These are phyloP conservation scores for Suncus etruscus DNA, from an alignment of 2,113 vertebrate genomes.

Conservation along the genomic window DNA sequence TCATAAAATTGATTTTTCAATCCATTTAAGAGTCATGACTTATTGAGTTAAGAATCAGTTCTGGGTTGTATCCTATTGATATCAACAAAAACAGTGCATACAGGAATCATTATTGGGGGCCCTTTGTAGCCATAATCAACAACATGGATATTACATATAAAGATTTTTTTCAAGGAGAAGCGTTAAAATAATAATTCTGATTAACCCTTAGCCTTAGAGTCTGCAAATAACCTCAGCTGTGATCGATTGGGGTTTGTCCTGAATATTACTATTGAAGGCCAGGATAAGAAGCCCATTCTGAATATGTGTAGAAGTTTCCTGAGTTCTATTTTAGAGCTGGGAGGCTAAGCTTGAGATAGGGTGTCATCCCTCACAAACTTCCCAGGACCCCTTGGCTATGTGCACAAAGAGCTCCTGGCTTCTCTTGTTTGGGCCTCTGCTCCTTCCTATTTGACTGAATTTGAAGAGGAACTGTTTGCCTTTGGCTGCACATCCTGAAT, in stretches of 20 bases:
- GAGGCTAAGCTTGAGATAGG: slow-evolving; percentile 12
- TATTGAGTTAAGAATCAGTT: slow-evolving; percentile 7
- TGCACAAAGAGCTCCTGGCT: slow-evolving; percentile 63
- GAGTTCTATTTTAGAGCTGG: neutral
- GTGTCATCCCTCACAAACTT: slow-evolving; percentile 42
- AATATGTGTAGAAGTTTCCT: slow-evolving; percentile 2
- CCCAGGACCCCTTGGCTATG: slow-evolving; percentile 69
- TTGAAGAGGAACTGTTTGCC: slow-evolving; percentile 78
- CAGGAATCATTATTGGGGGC: neutral
- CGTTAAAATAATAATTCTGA: slow-evolving; percentile 34
- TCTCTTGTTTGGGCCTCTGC: slow-evolving; percentile 72
- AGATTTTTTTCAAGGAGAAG: slow-evolving; percentile 1
- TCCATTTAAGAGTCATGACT: slow-evolving; percentile 20
- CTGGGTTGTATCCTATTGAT: neutral
- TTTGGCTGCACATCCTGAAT: slow-evolving; percentile 76
- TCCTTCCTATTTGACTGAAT: slow-evolving; percentile 77
- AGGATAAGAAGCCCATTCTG: neutral
- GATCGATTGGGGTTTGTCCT: neutral
- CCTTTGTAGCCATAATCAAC: neutral
- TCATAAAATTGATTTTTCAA: slow-evolving; percentile 17
- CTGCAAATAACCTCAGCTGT: neutral
- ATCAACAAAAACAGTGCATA: neutral
- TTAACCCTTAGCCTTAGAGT: neutral
- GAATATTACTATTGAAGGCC: neutral
- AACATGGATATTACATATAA: neutral